Conservation (phyloP, 2,888 invertebrate genomes). For the Periphyllus acericola region DNA sequence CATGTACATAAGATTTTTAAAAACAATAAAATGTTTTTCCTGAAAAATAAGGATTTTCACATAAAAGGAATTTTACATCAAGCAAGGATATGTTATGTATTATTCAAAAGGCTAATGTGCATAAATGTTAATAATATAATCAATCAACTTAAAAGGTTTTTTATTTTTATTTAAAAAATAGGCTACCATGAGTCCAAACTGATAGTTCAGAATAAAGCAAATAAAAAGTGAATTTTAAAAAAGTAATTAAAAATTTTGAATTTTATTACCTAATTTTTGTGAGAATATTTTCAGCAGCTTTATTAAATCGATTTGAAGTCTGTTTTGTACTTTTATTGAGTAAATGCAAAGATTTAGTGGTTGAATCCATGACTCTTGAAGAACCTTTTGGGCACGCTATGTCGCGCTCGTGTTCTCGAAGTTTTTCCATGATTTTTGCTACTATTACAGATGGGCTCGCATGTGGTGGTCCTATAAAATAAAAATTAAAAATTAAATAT, state of each 20-base stretch:
- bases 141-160: too few species aligned
- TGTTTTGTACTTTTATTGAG: conserved; percentile 36
- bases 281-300: conserved; percentile 65
- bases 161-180: neutral
- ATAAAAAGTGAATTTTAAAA: too few species aligned
- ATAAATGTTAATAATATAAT: too few species aligned
- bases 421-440: conserved; percentile 79
- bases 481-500: neutral
- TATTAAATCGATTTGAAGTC: conserved; percentile 64
- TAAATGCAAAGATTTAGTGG: conserved; percentile 53
- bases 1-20: too few species aligned
- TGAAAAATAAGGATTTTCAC: too few species aligned
- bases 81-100: too few species aligned
- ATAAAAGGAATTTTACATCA: too few species aligned
- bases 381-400: conserved; percentile 62
- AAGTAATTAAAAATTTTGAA: neutral
- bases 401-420: conserved; percentile 65
- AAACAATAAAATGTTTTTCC: too few species aligned
- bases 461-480: conserved; percentile 76
- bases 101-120: too few species aligned
- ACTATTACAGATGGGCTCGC: conserved; percentile 83
- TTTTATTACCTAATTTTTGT: conserved; percentile 64
- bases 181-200: neutral
- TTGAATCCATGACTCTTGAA: conserved; percentile 49
- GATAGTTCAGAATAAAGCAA: neutral